These are phyloP conservation scores for Drosophila falleni DNA, from an alignment of 2,888 invertebrate species.

Conservation along the genomic window DNA sequence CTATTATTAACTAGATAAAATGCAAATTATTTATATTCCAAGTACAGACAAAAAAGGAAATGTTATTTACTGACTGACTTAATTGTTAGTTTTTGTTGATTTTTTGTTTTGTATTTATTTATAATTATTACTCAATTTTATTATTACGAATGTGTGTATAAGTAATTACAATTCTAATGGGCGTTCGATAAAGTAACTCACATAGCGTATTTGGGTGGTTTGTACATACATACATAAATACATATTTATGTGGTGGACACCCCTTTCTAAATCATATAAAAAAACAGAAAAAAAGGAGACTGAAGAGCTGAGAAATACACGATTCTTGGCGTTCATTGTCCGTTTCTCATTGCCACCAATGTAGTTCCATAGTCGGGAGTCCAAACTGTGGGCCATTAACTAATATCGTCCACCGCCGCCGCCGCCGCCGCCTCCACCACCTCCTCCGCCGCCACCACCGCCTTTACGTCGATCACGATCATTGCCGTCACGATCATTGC, in stretches of 20 bases:
- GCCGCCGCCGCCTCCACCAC: conserved; percentile 35
- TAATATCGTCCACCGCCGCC: conserved; percentile 63
- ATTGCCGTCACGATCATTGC: conserved; percentile 56
- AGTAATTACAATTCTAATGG: conserved; percentile 78
- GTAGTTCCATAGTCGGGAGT: conserved; percentile 35
- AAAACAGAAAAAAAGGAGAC: conserved; percentile 45
- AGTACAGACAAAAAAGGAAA: background rate
- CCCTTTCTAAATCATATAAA: conserved; percentile 43
- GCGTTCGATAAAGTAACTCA: conserved; percentile 73
- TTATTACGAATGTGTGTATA: conserved; percentile 79
- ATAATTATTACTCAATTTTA: conserved; percentile 73
- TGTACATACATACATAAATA: conserved; percentile 73
- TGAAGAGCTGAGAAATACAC: conserved; percentile 57
- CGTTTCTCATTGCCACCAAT: conserved; percentile 43
- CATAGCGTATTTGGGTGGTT: conserved; percentile 61
- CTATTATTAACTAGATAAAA: conserved; percentile 1
- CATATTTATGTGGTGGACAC: conserved; percentile 59
- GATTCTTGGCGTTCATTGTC: conserved; percentile 50
- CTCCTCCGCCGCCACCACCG: conserved; percentile 58
- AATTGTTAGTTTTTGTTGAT: background rate
- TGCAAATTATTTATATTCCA: background rate
- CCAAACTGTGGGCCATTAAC: conserved; percentile 28
- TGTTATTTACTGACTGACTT: conserved; percentile 1
- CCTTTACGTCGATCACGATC: conserved; percentile 74
- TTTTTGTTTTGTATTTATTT: conserved; percentile 32